These are phyloP conservation scores for Sebastes hubbsi DNA, from an alignment of 2,797 vertebrate genomes.

Conservation along the genomic window DNA sequence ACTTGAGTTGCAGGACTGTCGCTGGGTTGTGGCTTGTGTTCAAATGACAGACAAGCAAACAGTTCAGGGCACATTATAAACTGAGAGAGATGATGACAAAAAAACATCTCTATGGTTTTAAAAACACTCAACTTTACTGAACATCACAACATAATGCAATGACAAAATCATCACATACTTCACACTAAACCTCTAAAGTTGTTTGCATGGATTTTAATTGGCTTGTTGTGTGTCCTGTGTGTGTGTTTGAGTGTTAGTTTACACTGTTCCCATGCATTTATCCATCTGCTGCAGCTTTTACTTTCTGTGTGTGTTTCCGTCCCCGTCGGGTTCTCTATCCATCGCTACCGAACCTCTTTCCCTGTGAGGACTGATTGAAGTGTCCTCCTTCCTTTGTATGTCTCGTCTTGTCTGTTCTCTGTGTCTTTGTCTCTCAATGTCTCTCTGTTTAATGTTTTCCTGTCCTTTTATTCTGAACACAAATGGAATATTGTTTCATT, in stretches of 20 bases:
- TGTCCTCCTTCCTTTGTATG: background rate
- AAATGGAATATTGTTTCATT: background rate
- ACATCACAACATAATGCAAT: background rate
- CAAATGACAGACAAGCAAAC: background rate
- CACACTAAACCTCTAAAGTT: too few relatives aligned
- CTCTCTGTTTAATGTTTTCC: background rate
- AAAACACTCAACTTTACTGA: background rate
- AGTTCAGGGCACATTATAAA: background rate
- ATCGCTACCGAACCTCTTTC: background rate
- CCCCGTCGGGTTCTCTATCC: conserved; percentile 5
- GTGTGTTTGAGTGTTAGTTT: background rate
- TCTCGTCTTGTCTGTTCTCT: background rate
- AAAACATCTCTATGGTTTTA: background rate
- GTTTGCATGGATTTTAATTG: background rate
- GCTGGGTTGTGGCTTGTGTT: background rate
- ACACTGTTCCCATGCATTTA: background rate
- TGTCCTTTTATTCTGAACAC: background rate
- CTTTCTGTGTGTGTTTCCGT: background rate
- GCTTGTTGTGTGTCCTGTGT: background rate
- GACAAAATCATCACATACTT: background rate
- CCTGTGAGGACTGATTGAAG: background rate
- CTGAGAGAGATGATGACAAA: background rate
- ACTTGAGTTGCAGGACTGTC: background rate
- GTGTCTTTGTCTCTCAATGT: too few relatives aligned
- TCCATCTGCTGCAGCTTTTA: conserved; percentile 10